phyloP scores from a whole-genome alignment of 2,113 vertebrate genomes.

The Phaethornis superciliosus region DNA sequence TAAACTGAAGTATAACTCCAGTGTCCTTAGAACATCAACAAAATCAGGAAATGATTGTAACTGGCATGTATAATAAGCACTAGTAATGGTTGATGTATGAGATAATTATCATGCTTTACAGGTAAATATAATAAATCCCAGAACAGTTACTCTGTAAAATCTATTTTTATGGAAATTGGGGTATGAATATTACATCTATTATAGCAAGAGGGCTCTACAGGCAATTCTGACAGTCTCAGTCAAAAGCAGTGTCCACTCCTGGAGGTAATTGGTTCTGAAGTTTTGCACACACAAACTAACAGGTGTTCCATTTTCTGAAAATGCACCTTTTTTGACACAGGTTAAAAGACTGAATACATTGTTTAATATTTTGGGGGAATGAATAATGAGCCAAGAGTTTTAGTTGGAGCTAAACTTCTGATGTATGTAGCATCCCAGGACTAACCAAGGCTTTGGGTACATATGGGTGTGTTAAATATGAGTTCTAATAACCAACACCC shows the following conservation, averaged over 20 bases:
- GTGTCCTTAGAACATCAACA: conserved; percentile 46
- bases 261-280: conserved; percentile 45
- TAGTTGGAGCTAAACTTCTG: background rate
- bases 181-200: conserved; percentile 62
- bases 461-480: fast-evolving
- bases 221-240: conserved; percentile 52
- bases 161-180: conserved; percentile 77
- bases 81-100: conserved; percentile 68
- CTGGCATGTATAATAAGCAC: conserved; percentile 66
- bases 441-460: background rate
- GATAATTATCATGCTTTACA: conserved; percentile 70
- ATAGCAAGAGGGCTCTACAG: conserved; percentile 25
- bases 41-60: conserved; percentile 67
- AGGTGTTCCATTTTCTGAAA: background rate
- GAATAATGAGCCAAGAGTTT: background rate
- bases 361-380: background rate
- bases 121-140: conserved; percentile 74
- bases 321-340: background rate
- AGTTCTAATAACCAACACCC: background rate
- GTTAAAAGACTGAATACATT: background rate
- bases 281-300: background rate
- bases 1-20: conserved; percentile 33
- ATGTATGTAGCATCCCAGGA: background rate
- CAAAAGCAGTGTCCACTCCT: conserved; percentile 29
- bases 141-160: conserved; percentile 68